phyloP scores from a whole-genome alignment of 2,797 vertebrate genomes.

The Thalassophryne amazonica region DNA sequence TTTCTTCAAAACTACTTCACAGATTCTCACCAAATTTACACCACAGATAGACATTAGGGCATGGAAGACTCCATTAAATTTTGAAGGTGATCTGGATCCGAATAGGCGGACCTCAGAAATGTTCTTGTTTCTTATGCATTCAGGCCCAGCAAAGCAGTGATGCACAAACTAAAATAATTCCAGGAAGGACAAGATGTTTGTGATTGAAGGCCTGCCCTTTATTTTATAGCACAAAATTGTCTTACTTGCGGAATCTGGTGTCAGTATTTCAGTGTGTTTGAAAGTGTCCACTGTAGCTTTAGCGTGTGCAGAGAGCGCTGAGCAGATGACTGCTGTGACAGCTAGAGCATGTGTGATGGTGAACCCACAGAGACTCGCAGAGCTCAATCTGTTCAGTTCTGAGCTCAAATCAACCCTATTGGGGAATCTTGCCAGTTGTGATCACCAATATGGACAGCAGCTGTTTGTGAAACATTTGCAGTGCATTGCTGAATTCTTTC shows the following conservation, averaged over 20 bases:
- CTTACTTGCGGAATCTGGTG: constrained; percentile 55
- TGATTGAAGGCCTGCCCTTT: constrained; percentile 46
- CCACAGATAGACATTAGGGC: no score
- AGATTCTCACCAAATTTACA: no score
- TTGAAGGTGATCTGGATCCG: no score
- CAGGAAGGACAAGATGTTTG: constrained; percentile 40
- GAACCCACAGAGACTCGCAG: constrained; percentile 47
- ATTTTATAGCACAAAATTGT: constrained; percentile 49
- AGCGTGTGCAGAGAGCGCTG: constrained; percentile 21
- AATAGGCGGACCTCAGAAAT: constrained; percentile 11
- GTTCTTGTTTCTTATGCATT: constrained; percentile 36
- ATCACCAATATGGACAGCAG: constrained; percentile 63
- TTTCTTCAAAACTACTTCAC: no score
- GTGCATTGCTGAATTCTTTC: constrained; percentile 49
- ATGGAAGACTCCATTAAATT: no score
- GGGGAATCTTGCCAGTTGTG: constrained; percentile 63
- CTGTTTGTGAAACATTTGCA: constrained; percentile 56
- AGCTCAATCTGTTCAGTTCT: constrained; percentile 63
- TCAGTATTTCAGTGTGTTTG: constrained; percentile 53
- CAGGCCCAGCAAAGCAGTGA: constrained; percentile 32
- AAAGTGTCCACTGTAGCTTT: constrained; percentile 20
- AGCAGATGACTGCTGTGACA: constrained; percentile 63
- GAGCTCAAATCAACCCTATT: constrained; percentile 37
- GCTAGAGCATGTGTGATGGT: constrained; percentile 61
- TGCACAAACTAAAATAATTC: constrained; percentile 49